A percentile compares a stretch with the other conserved stretches of the same genome.
These are phyloP conservation scores for Myotis brandtii DNA, from an alignment of 2,113 vertebrate species.

Conservation along the genomic window DNA sequence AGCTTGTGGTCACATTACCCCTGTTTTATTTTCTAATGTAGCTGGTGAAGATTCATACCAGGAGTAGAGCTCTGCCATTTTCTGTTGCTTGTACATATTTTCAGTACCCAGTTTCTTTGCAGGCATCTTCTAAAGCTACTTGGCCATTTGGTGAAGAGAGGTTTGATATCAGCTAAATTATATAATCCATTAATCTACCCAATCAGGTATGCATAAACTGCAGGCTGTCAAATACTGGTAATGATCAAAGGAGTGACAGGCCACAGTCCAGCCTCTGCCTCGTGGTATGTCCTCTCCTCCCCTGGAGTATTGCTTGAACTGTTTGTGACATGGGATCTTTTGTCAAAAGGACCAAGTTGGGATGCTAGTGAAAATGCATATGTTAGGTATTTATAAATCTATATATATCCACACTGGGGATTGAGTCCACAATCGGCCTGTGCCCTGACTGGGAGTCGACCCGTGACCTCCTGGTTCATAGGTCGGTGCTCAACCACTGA, in stretches of 20 bases:
- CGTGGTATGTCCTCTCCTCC: not conserved
- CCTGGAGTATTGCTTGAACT: not conserved
- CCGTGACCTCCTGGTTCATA: no score
- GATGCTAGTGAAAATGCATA: not conserved
- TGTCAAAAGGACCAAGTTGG: not conserved
- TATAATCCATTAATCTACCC: not conserved
- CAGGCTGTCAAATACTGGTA: not conserved
- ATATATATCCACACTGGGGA: no score
- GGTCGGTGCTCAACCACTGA: no score
- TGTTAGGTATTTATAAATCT: not conserved
- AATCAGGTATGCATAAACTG: not conserved
- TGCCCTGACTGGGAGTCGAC: no score
- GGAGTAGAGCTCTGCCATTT: not conserved
- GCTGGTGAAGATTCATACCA: not conserved
- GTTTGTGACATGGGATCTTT: not conserved
- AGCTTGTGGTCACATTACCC: not conserved
- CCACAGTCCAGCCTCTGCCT: not conserved
- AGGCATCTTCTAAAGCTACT: not conserved
- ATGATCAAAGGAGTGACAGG: not conserved
- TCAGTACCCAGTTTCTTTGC: not conserved
- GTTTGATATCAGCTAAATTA: not conserved
- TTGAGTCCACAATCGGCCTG: no score
- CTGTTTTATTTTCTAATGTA: conserved; percentile 14
- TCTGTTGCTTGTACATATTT: not conserved
- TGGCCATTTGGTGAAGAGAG: not conserved